Base-by-base conservation (phyloP, 64 coral and sea anemone species). In the Catalaphyllia jardinei region DNA sequence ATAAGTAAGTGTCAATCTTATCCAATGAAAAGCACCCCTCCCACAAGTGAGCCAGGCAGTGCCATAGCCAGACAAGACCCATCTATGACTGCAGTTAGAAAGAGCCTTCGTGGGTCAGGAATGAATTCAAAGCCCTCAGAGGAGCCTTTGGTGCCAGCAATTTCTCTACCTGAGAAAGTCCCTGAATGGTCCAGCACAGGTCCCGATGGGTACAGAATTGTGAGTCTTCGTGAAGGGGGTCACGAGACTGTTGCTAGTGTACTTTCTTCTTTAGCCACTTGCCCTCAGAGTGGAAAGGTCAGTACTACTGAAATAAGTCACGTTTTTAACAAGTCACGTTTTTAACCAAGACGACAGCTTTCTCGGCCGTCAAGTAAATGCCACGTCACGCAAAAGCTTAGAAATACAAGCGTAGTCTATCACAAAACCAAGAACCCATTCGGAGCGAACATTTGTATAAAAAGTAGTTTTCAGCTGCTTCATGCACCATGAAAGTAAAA, bases 271-370 rank as follows among this genome's bases (percentile, higher is more conserved):
- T 31, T 86, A 72, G 97, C 94, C 29, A 93, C 93, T 39, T 99
- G 97, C 27, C 91, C 93, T 0, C 90, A 95, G 30, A 88, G 87
- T 88, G 77, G 92, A 74, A 88, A 99, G 97, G 97, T 99, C 73
- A 89, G 77, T 89, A 35, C 3, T 35, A 35, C 33, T 1, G 3
- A 35, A 35, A 35, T 35, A 35, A 35, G 33, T 35, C 33, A 1
- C 33, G 33, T 35, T 35, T 35, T 35, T 35, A 35, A 35, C 33
- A 35, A 35, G 33, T 35, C 33, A 35, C 3, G 1, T 35, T 35
- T 35, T 35, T 35, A 3, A 35, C 33, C 33, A 35, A 35, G 1
- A 35, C 3, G 33, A 35, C 33, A 35, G 3, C 33, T 35, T 3
- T 35, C 33, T 35, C 33, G 3, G 33, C 33, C 33, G 33, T 35